Evolutionary conservation across 92 coral and sea anemone genomes (phyloP).

Genomic region (Pocillopora grandis): DNA sequence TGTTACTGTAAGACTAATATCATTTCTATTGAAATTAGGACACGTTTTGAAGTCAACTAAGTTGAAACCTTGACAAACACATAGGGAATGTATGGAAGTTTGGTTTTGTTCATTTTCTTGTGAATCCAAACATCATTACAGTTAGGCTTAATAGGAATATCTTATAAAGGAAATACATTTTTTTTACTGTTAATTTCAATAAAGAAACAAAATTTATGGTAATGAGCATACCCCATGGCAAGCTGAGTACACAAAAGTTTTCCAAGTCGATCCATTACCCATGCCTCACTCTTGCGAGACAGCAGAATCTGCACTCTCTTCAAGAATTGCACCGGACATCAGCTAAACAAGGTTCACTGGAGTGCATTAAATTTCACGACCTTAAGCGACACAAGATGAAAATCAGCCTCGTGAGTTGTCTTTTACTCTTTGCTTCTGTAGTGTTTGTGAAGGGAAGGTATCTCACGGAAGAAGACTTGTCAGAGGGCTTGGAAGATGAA

Average conservation of each 20-base stretch:
- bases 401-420: not conserved
- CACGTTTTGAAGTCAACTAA: too few species aligned
- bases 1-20: too few species aligned
- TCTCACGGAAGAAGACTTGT: not conserved
- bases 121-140: too few species aligned
- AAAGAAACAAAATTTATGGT: not conserved
- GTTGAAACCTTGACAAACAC: too few species aligned
- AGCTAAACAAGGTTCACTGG: not conserved
- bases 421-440: not conserved
- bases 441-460: not conserved
- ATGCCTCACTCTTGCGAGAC: not conserved
- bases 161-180: not conserved
- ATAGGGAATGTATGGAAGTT: too few species aligned
- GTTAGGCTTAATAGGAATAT: too few species aligned
- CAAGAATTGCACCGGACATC: not conserved
- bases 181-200: not conserved
- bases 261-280: not conserved
- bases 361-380: not conserved
- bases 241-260: slow-evolving; percentile 17
- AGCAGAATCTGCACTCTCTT: not conserved
- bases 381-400: slow-evolving; percentile 13
- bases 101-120: too few species aligned
- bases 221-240: not conserved
- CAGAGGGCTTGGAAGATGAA: not conserved
- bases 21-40: too few species aligned